Evolutionary conservation across 2,888 invertebrate genomes (phyloP), one percentile per base, ranked within the genome.

Genomic region (Zeuzera pyrina): DNA sequence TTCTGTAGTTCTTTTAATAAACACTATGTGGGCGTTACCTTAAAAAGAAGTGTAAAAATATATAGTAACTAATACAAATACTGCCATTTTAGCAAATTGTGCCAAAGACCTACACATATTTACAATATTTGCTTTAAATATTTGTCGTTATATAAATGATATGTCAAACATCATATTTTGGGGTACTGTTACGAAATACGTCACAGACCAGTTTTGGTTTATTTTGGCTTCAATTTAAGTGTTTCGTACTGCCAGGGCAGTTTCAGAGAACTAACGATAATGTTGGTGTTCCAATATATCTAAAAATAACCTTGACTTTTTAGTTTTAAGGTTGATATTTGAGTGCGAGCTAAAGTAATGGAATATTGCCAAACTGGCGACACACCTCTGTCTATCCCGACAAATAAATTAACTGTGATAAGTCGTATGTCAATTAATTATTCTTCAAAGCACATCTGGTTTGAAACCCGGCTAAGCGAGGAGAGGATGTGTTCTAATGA

Each of bases 401-500:
- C 76, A 71, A 70, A 81, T 83, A 81, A 81, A 83, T 83, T 83
- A 78, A 46, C 72, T 58, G 71, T 81, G 79, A 83, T 83, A 81
- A 79, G 83, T 81, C 65, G 74, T 76, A 68, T 71, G 81, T 74
- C 81, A 83, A 81, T 83, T 81, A 79, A 79, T 81, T 77, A 81
- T 78, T 79, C 81, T 79, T 81, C 81, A 79, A 83, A 81, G 81
- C 66, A 60, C 72, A 81, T 74, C 70, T 83, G 79, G 78, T 66
- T 59, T 50, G 59, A 59, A 51, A 53, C 48, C 52, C 52, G 54
- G 49, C 49, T 58, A 48, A 50, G 47, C 52, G 55, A 40, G 42
- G 54, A 52, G 53, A 70, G 70, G 74, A 77, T 71, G 60, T 55
- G 42, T 41, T 36, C 42, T 57, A 64, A 66, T 61, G 67, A 55